phyloP scores from a whole-genome alignment of 30 jellyfish, hydroid and myxozoan species.

The Chrysaora quinquecirrha region DNA sequence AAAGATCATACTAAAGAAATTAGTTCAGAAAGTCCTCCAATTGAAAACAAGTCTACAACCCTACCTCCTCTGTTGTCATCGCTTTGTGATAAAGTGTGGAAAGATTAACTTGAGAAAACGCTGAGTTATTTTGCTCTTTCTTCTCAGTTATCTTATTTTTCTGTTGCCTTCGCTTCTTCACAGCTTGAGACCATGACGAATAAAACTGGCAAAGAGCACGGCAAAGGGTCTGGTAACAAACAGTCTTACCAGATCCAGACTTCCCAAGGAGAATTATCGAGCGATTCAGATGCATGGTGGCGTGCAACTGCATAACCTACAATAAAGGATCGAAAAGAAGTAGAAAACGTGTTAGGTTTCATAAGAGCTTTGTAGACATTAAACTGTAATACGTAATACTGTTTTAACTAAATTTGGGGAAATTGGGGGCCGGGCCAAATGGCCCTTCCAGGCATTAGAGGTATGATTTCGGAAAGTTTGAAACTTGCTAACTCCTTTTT shows the following conservation, averaged over 20 bases:
- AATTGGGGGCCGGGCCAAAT: too few relatives aligned
- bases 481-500: too few relatives aligned
- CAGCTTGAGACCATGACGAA: constrained; percentile 74
- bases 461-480: too few relatives aligned
- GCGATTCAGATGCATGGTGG: constrained; percentile 26
- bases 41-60: too few relatives aligned
- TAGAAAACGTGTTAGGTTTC: neutral
- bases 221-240: constrained; percentile 80
- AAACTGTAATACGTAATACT: too few relatives aligned
- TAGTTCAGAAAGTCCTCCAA: too few relatives aligned
- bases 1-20: too few relatives aligned
- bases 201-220: constrained; percentile 84
- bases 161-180: constrained; percentile 27
- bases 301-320: constrained; percentile 73
- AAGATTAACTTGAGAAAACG: constrained; percentile 50
- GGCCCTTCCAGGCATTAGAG: too few relatives aligned
- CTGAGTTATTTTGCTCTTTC: neutral
- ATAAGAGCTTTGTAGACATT: too few relatives aligned
- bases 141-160: neutral
- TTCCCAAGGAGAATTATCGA: constrained; percentile 76
- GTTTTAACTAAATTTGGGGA: too few relatives aligned
- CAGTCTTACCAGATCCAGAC: constrained; percentile 74
- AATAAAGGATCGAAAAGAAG: neutral
- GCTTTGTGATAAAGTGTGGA: constrained; percentile 67
- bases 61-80: constrained; percentile 55